Percentiles rank a stretch among this genome's conserved stretches.
Conservation (phyloP, 1,140 invertebrate genomes). For the Sitobion miscanthi region DNA sequence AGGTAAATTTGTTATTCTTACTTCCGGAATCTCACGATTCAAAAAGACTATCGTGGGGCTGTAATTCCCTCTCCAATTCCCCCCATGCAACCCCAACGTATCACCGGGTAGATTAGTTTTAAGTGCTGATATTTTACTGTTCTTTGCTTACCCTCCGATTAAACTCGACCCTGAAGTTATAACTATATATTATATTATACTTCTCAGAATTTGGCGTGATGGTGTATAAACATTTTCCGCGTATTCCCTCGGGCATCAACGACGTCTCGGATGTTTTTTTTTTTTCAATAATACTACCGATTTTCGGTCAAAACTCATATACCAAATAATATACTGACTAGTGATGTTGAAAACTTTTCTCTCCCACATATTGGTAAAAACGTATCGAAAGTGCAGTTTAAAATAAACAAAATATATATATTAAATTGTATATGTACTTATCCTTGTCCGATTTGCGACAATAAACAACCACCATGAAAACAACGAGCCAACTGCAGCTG, state of each 20-base stretch:
- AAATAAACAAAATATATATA: background rate
- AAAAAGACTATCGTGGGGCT: background rate
- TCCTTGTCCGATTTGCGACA: background rate
- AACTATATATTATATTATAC: background rate
- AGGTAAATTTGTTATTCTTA: background rate
- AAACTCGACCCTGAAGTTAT: background rate
- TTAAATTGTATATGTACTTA: background rate
- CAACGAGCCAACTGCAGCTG: background rate
- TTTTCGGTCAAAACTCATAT: background rate
- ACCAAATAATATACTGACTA: conserved; percentile 12
- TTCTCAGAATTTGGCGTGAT: background rate
- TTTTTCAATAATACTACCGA: background rate
- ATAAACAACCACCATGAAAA: background rate
- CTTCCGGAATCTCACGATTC: background rate
- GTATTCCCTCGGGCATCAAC: background rate
- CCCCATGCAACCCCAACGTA: background rate
- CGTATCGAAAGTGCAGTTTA: background rate
- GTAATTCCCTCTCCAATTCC: background rate
- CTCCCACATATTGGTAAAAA: background rate
- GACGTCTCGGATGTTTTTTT: background rate
- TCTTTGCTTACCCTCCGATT: background rate
- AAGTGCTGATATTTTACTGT: conserved; percentile 31
- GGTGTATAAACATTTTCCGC: background rate
- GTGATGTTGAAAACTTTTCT: background rate
- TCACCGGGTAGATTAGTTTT: background rate